These are phyloP conservation scores for Acestrorhynchus altus DNA, from an alignment of 2,797 vertebrate species.

Conservation along the genomic window DNA sequence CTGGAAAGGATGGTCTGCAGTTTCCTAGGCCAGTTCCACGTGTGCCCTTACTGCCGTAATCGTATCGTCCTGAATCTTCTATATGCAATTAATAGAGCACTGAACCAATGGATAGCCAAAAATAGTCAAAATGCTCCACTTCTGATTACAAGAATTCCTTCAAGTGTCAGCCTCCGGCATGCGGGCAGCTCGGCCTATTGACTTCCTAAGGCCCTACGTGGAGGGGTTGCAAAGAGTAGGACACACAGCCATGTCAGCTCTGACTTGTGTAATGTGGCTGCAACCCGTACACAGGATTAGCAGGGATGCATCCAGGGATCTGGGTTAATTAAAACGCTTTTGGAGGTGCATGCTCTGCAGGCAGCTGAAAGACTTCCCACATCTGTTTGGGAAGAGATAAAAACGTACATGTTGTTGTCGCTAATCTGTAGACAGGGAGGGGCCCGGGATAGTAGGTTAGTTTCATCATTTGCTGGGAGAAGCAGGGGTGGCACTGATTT, in stretches of 20 bases:
- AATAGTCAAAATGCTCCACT: neutral
- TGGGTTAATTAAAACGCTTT: constrained; percentile 75
- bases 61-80: too few relatives aligned
- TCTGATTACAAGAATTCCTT: neutral
- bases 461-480: neutral
- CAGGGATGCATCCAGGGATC: constrained; percentile 70
- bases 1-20: too few relatives aligned
- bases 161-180: neutral
- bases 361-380: constrained; percentile 40
- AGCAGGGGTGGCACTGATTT: neutral
- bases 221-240: neutral
- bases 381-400: constrained; percentile 50
- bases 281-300: constrained; percentile 63
- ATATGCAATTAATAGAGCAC: too few relatives aligned
- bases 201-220: neutral
- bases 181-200: neutral
- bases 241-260: constrained; percentile 8
- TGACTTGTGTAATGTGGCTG: constrained; percentile 19
- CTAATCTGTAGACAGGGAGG: constrained; percentile 23
- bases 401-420: constrained; percentile 24
- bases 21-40: too few relatives aligned
- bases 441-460: neutral
- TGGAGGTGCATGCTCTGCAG: constrained; percentile 38
- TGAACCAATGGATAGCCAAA: neutral
- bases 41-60: too few relatives aligned